Evolutionary conservation across 2,888 invertebrate genomes (phyloP).

Genomic region (Mamestra brassicae): DNA sequence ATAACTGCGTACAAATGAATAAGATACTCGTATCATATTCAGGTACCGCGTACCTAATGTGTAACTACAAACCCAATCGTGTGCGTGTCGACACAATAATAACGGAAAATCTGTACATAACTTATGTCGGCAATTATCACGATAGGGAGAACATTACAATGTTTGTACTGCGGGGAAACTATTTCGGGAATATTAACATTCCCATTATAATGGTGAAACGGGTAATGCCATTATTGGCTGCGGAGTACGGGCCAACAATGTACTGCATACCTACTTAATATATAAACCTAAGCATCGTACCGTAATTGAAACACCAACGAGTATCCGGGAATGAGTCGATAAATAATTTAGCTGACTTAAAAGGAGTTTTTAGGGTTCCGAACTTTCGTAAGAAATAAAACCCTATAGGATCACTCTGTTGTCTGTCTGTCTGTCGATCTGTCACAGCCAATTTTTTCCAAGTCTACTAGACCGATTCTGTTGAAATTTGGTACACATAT

Average conservation of each 20-base stretch:
- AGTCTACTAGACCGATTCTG: no score
- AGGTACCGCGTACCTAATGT: background rate
- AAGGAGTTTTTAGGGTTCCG: no score
- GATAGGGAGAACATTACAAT: constrained; percentile 11
- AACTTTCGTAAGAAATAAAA: no score
- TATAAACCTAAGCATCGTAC: no score
- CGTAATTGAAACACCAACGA: background rate
- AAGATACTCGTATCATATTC: background rate
- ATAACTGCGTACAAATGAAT: background rate
- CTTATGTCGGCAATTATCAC: constrained; percentile 7
- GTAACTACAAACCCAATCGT: background rate
- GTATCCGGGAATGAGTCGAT: background rate
- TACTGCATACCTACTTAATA: background rate
- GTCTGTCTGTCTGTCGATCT: no score
- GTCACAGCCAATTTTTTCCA: no score
- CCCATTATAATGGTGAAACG: background rate
- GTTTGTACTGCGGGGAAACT: constrained; percentile 16
- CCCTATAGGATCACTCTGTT: no score
- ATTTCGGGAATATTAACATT: constrained; percentile 29
- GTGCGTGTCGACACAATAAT: background rate
- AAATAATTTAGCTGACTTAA: no score
- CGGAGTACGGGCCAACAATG: background rate
- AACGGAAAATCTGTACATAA: constrained; percentile 14
- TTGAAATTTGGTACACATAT: no score
- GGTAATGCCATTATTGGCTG: constrained; percentile 16